A percentile compares a stretch with the other conserved stretches of the same genome.
Evolutionary conservation across 2,888 invertebrate genomes (phyloP).

Genomic region (Scaptomyza reducta): DNA sequence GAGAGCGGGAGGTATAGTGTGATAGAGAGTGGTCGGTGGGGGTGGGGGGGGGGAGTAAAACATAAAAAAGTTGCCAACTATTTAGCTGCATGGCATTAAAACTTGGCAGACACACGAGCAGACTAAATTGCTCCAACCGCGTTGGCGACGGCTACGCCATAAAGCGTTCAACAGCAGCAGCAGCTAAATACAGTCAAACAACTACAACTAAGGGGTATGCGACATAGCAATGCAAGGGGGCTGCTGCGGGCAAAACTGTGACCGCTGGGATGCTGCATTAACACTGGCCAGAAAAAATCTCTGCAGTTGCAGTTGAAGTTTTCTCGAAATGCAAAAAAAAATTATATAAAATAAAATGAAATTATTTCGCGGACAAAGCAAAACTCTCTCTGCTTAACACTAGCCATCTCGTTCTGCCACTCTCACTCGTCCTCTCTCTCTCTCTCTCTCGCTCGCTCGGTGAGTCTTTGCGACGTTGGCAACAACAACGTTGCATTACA

Average conservation of each 20-base stretch:
- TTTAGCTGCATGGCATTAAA: conserved; percentile 66
- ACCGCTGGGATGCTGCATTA: conserved; percentile 62
- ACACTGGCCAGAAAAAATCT: conserved; percentile 61
- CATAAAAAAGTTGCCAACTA: conserved; percentile 74
- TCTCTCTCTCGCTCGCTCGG: not conserved
- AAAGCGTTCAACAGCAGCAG: conserved; percentile 64
- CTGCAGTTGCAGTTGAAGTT: conserved; percentile 68
- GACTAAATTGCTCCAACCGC: conserved; percentile 61
- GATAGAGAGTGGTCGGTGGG: not conserved
- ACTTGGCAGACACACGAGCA: conserved; percentile 77
- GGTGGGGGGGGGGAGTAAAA: not conserved
- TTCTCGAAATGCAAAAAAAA: conserved; percentile 29
- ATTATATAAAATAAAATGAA: conserved; percentile 34
- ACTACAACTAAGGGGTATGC: conserved; percentile 28
- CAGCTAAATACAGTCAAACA: conserved; percentile 31
- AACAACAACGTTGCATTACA: conserved; percentile 72
- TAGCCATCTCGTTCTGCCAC: not conserved
- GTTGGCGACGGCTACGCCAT: conserved; percentile 43
- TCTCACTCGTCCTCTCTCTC: not conserved
- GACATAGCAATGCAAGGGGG: conserved; percentile 1
- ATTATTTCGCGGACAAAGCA: conserved; percentile 73
- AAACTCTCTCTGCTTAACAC: conserved; percentile 31
- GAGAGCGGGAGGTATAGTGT: too few relatives aligned
- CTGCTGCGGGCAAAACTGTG: conserved; percentile 13
- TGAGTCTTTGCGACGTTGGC: conserved; percentile 24